Conservation (phyloP, 2,797 vertebrate genomes). For the Otolemur crassicaudatus region DNA sequence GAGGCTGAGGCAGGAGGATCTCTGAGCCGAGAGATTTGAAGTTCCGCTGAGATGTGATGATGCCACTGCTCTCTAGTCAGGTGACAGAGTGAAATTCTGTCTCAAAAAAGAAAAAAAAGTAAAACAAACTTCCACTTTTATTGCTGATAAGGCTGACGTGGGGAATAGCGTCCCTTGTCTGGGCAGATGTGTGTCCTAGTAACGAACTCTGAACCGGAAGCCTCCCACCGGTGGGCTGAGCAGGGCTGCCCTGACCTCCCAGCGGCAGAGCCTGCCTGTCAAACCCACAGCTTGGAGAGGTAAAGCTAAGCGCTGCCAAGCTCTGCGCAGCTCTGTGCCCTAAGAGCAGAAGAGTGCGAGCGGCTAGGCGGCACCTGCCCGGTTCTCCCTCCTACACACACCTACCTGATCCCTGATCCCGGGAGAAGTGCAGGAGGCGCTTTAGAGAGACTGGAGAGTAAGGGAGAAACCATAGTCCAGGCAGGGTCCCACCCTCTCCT, state of each 20-base stretch:
- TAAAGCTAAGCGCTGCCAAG: not conserved
- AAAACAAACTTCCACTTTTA: not conserved
- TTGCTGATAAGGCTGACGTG: not conserved
- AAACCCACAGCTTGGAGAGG: fast-evolving
- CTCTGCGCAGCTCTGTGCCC: not conserved
- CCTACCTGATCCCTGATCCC: not conserved
- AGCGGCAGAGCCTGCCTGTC: fast-evolving
- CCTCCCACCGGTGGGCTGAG: fast-evolving
- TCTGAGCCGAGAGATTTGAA: not conserved
- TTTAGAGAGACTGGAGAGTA: not conserved
- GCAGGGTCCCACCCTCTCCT: too few relatives aligned
- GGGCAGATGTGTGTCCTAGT: not conserved
- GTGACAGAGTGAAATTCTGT: not conserved
- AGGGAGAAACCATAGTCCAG: not conserved
- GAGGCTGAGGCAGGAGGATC: not conserved
- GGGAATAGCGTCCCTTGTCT: fast-evolving
- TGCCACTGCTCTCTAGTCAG: not conserved
- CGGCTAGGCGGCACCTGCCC: fast-evolving
- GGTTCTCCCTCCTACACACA: fast-evolving
- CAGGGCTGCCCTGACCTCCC: not conserved
- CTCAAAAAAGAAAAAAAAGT: not conserved
- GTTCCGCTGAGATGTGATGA: not conserved
- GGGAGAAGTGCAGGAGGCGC: not conserved
- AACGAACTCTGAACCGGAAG: not conserved
- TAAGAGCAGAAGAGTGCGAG: not conserved